Conservation (phyloP, 1,140 invertebrate genomes). For the Aphelenchoides avenae region DNA sequence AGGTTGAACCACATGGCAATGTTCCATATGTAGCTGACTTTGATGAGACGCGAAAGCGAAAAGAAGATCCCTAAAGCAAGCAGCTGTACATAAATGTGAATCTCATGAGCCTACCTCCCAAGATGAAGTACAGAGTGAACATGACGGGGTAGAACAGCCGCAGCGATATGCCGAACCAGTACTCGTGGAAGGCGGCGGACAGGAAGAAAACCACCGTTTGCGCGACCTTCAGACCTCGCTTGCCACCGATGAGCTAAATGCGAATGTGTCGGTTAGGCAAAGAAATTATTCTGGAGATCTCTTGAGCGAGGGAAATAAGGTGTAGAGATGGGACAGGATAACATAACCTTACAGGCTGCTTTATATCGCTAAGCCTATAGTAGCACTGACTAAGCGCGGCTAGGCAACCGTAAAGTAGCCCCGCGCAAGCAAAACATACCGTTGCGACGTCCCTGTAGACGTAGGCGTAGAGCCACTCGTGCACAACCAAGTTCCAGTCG, state of each 20-base stretch:
- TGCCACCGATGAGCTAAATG: constrained; percentile 48
- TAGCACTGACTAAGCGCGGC: too few species aligned
- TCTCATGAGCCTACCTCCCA: constrained; percentile 36
- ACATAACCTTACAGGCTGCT: too few species aligned
- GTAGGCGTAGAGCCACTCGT: constrained; percentile 84
- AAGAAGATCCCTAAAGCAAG: constrained; percentile 49
- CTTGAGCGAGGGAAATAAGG: too few species aligned
- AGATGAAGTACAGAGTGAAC: constrained; percentile 64
- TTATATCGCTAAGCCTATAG: too few species aligned
- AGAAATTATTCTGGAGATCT: too few species aligned
- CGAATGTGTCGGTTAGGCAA: too few species aligned
- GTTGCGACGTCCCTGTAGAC: constrained; percentile 79
- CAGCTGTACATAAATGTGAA: not conserved
- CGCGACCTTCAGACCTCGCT: constrained; percentile 50
- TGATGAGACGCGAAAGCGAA: constrained; percentile 51
- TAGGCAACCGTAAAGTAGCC: too few species aligned
- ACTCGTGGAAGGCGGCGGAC: constrained; percentile 76
- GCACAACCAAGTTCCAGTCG: constrained; percentile 85
- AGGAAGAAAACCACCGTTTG: constrained; percentile 66
- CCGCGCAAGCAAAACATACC: constrained; percentile 62
- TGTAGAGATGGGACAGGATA: too few species aligned
- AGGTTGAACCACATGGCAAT: constrained; percentile 56
- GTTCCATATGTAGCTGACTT: constrained; percentile 48
- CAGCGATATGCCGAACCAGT: constrained; percentile 73
- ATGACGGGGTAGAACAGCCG: constrained; percentile 81